Conservation (phyloP, 1,140 invertebrate genomes). For the Anagrus nilaparvatae region DNA sequence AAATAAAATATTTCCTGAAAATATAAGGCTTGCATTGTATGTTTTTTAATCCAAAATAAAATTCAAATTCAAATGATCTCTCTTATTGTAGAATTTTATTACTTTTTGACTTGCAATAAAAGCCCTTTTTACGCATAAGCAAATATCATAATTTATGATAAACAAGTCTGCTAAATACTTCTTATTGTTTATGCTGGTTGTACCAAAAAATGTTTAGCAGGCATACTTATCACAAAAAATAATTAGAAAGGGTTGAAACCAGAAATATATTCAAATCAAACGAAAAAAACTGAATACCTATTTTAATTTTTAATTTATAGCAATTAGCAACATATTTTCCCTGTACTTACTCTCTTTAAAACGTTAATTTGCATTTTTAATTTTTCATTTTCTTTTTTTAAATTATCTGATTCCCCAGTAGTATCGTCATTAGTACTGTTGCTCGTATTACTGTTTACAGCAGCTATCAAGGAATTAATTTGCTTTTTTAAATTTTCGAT, state of each 20-base stretch:
- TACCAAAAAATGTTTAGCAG: too few relatives aligned
- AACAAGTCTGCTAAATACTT: too few relatives aligned
- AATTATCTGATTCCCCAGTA: constrained; percentile 39
- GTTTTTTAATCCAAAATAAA: constrained; percentile 23
- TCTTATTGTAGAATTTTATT: constrained; percentile 19
- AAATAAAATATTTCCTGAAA: constrained; percentile 34
- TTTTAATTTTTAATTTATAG: constrained; percentile 2
- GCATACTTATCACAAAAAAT: too few relatives aligned
- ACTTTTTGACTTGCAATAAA: too few relatives aligned
- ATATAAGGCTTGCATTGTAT: too few relatives aligned
- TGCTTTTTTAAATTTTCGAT: constrained; percentile 42
- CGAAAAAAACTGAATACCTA: constrained; percentile 7
- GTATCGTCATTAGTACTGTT: constrained; percentile 23
- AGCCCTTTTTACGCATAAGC: too few relatives aligned
- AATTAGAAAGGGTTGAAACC: constrained; percentile 9
- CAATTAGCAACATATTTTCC: constrained; percentile 1
- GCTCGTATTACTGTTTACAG: constrained; percentile 23
- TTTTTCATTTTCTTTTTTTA: constrained; percentile 69
- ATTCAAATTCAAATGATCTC: constrained; percentile 23
- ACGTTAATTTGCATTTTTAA: constrained; percentile 71
- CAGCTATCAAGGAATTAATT: constrained; percentile 37
- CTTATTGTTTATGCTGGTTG: too few relatives aligned
- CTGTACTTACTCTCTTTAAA: constrained; percentile 70
- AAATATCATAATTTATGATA: too few relatives aligned
- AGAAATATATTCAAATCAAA: constrained; percentile 6